A percentile compares a stretch with the other conserved stretches of the same genome.
Evolutionary conservation across 2,888 invertebrate genomes (phyloP).

Genomic region (Cosmorhoe ocellata): DNA sequence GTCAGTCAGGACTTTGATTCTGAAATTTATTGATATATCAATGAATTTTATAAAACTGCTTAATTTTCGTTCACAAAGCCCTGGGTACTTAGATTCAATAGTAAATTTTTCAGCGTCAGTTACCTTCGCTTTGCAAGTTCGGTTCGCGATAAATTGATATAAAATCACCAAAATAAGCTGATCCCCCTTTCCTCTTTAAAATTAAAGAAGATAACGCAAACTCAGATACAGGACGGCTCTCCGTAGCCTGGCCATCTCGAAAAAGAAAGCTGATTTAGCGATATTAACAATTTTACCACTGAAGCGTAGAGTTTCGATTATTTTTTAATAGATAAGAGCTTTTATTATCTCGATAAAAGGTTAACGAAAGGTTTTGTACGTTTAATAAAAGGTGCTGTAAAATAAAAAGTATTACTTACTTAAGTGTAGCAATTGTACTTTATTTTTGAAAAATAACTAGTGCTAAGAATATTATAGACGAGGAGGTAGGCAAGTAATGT

Average conservation of each 20-base stretch:
- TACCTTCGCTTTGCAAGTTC: constrained; percentile 40
- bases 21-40: too few relatives aligned
- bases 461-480: too few relatives aligned
- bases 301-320: constrained; percentile 42
- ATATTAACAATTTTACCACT: constrained; percentile 46
- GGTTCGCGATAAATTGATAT: constrained; percentile 46
- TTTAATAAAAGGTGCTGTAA: too few relatives aligned
- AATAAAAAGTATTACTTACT: too few relatives aligned
- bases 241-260: constrained; percentile 29
- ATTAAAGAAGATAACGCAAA: constrained; percentile 18
- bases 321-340: constrained; percentile 29
- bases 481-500: too few relatives aligned
- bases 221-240: constrained; percentile 32
- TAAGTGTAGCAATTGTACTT: too few relatives aligned
- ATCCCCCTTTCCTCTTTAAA: constrained; percentile 29
- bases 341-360: constrained; percentile 18
- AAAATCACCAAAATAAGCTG: constrained; percentile 33
- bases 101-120: constrained; percentile 47
- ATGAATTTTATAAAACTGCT: constrained; percentile 12
- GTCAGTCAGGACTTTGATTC: too few relatives aligned
- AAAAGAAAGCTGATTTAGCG: constrained; percentile 45
- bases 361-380: not conserved
- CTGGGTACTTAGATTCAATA: constrained; percentile 26
- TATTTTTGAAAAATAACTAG: too few relatives aligned
- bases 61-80: constrained; percentile 24